Base-by-base conservation (phyloP, 2,888 invertebrate genomes). In the Acanthacorydalis orientalis region DNA sequence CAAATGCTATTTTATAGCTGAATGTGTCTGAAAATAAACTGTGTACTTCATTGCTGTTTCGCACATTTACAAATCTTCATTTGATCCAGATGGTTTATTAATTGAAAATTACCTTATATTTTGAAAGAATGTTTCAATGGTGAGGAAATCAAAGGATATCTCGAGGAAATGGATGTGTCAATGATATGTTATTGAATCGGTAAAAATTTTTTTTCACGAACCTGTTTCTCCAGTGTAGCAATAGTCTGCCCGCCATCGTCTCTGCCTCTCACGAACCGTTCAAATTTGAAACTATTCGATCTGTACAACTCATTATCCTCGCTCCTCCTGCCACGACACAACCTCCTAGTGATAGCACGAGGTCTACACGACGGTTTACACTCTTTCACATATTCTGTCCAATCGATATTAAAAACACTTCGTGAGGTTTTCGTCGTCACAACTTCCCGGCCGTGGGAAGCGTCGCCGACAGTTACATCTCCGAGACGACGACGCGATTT, bases 201-300 rank as follows among this genome's bases (percentile, higher is more conserved):
- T n/a, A n/a, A n/a, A n/a, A n/a, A n/a, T n/a, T 8, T 39, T 2
- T 8, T 12, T 15, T n/a, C 2, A 16, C 31, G 15, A 42, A 47
- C 47, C 47, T 47, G 47, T 47, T 47, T 47, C 32, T 47, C 47
- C 3, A 47, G 43, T 31, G 47, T 47, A 12, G 14, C 14, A n/a
- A 47, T 37, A 12, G 39, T 46, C 14, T n/a, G 16, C 15, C 15
- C 31, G 33, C n/a, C 55, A 50, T 64, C 65, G 43, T 82, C 82
- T 60, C 74, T 77, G 56, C 77, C 78, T 55, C 85, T 70, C 57
- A 84, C 80, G 61, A 87, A 87, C 48, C 85, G 70, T 68, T 87
- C 86, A 64, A 87, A 87, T 69, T 86, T 86, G 72, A 87, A 87
- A 67, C 87, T 87, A 64, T 87, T 86, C 54, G 86, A 86, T 55